Conservation (phyloP, 2,113 vertebrate genomes). For the Hippolais icterina region DNA sequence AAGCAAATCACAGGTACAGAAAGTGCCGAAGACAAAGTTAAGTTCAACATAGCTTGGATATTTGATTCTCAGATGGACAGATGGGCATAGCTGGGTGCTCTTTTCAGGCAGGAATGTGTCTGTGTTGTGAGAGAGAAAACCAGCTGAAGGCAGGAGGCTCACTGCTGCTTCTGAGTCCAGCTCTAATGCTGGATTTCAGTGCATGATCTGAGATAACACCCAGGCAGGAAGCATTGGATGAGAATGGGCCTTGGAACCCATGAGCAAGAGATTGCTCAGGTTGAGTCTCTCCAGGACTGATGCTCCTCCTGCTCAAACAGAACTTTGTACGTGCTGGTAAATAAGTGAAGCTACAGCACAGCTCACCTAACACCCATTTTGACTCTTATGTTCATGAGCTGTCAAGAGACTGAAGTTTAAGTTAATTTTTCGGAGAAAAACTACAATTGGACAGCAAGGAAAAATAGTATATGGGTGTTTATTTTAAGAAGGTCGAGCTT, state of each 20-base stretch:
- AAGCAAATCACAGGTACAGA: background rate
- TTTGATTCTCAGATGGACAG: background rate
- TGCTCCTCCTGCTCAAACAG: background rate
- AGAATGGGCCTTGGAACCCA: accelerated
- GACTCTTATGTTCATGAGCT: background rate
- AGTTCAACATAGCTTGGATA: background rate
- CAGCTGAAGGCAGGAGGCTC: background rate
- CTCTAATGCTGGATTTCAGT: background rate
- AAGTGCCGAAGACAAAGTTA: background rate
- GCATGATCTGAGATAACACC: background rate
- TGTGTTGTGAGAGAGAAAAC: background rate
- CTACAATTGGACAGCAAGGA: background rate
- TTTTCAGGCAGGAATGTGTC: background rate
- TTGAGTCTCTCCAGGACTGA: background rate
- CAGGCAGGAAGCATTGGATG: accelerated
- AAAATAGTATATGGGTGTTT: background rate
- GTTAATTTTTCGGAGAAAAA: background rate
- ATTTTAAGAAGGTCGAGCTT: background rate
- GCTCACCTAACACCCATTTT: background rate
- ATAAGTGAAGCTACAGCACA: background rate
- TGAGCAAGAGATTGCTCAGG: background rate
- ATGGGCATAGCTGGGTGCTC: background rate
- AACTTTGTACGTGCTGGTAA: background rate
- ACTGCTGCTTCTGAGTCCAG: background rate
- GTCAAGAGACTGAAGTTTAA: background rate